Evolutionary conservation across 2,888 invertebrate genomes (phyloP), one percentile per base, ranked within the genome.

Genomic region (Gryllus longicercus): DNA sequence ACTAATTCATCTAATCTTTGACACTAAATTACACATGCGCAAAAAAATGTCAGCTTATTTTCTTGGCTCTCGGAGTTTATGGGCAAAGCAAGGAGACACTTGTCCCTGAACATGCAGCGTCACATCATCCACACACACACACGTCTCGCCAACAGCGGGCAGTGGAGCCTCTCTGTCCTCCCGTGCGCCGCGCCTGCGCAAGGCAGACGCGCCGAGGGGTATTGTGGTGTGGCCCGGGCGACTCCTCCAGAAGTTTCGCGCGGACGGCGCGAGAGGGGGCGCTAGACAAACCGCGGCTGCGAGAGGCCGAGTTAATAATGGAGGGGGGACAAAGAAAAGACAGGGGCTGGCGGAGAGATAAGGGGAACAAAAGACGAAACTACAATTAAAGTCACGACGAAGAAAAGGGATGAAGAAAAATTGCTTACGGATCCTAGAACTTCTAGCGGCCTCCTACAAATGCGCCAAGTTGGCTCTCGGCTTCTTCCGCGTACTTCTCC

Each of bases 341-440:
- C n/a, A 63, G 63, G 63, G 63, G 63, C n/a, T n/a, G 63, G 63
- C 38, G 63, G 14, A n/a, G 63, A 63, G 63, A 63, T 63, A 63
- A 63, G 63, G 63, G 63, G 63, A 63, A 63, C 63, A 63, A 63
- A 63, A n/a, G 63, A n/a, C 63, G 63, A 63, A 63, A 63, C 63
- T 63, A 63, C 63, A 63, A 63, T 63, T 63, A 18, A 63, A 63
- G 63, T 63, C 63, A 63, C 63, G 63, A n/a, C 14, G 63, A 63
- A 63, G 63, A 63, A 63, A 63, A 63, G 63, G 63, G 63, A 63
- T 63, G 63, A 63, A 63, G 63, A 63, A 63, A 63, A 63, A 63
- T 63, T 63, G 63, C 63, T 63, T 63, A 63, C 63, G 63, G 63
- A 63, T 63, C 63, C 63, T 63, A 63, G 63, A 63, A 63, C 16